phyloP scores from a whole-genome alignment of 2,797 vertebrate genomes.

The Thunnus albacares region DNA sequence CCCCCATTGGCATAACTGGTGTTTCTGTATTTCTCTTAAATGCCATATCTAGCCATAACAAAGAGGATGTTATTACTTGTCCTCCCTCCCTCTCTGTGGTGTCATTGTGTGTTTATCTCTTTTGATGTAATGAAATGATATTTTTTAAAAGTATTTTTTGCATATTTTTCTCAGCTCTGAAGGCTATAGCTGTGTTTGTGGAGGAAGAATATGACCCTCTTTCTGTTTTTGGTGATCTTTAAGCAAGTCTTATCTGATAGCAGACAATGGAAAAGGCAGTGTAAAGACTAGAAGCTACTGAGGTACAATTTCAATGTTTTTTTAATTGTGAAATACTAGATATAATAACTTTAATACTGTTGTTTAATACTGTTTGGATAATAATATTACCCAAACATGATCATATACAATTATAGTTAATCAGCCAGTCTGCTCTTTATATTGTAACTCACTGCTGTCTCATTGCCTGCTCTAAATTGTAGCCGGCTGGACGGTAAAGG shows the following conservation, averaged over 20 bases:
- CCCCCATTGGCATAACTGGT: constrained; percentile 5
- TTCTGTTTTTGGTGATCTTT: no score
- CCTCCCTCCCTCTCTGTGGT: background rate
- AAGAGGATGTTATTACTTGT: background rate
- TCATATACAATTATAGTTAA: constrained; percentile 35
- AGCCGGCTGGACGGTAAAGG: constrained; percentile 43
- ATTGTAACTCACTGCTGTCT: constrained; percentile 58
- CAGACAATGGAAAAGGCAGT: background rate
- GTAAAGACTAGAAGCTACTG: background rate
- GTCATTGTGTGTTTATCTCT: background rate
- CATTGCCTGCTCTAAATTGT: constrained; percentile 51
- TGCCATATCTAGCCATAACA: background rate
- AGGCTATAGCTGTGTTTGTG: background rate
- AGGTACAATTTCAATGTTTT: background rate
- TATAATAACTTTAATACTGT: background rate
- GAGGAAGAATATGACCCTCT: background rate
- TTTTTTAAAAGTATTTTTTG: background rate
- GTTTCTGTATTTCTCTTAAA: background rate
- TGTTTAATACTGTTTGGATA: constrained; percentile 3
- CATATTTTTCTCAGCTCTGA: background rate
- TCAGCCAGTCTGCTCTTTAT: constrained; percentile 41
- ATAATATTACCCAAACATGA: constrained; percentile 41
- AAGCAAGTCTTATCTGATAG: background rate
- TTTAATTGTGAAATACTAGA: background rate
- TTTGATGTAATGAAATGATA: background rate